A percentile compares a stretch with the other conserved stretches of the same genome.
Conservation (phyloP, 2,113 vertebrate species). For the Cyanoderma ruficeps region DNA sequence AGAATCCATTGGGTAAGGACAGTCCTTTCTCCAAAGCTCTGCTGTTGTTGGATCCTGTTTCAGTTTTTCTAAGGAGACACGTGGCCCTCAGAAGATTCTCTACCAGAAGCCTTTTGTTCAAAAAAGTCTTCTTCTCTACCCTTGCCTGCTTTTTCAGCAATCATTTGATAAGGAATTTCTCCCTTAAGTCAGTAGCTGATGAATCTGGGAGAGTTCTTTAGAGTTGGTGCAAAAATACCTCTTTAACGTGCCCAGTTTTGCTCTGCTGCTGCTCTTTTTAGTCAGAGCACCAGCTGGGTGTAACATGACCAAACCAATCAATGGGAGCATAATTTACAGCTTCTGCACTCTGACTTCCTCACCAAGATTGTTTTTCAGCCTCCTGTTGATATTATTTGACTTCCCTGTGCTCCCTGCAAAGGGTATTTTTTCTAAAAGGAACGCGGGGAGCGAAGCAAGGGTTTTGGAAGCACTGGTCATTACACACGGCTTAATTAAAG, state of each 20-base stretch:
- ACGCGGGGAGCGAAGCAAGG: rapidly evolving
- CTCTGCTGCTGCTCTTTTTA: neutral
- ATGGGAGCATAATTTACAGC: neutral
- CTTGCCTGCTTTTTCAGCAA: neutral
- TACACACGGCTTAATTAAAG: neutral
- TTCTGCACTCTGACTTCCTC: neutral
- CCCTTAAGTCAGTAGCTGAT: neutral
- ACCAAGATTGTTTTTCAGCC: neutral
- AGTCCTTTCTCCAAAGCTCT: neutral
- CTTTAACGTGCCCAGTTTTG: neutral
- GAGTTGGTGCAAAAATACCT: neutral
- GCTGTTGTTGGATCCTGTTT: neutral
- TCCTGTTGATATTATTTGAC: neutral
- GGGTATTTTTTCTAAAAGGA: neutral
- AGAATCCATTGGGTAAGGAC: slow-evolving; percentile 35
- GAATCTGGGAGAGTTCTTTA: neutral
- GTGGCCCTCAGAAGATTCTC: neutral
- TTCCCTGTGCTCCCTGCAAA: neutral
- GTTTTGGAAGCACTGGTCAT: neutral
- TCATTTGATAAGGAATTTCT: rapidly evolving
- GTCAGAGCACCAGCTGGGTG: neutral
- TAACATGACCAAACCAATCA: neutral
- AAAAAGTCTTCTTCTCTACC: neutral
- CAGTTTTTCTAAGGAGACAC: neutral
- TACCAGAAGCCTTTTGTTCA: neutral